A percentile compares a stretch with the other conserved stretches of the same genome.
Evolutionary conservation across 2,113 vertebrate species (phyloP).

Genomic region (Jaculus jaculus): DNA sequence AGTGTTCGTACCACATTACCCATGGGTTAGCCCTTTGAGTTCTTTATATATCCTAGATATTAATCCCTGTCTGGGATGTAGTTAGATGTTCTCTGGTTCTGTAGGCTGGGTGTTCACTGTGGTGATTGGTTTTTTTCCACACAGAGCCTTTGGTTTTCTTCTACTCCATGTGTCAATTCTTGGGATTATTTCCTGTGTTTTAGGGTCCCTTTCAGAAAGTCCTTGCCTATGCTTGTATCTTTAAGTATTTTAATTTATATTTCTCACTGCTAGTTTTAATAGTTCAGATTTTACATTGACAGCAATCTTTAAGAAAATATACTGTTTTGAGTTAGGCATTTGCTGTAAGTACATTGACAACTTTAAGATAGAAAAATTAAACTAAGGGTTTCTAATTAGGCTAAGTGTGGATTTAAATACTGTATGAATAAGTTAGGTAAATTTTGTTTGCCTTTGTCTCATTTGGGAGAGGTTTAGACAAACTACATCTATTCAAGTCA

Average conservation of each 20-base stretch:
- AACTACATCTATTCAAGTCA: neutral
- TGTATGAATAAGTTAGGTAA: neutral
- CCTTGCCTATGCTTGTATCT: no score
- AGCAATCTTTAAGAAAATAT: neutral
- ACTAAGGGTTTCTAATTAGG: slow-evolving; percentile 2
- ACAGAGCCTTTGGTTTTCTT: neutral
- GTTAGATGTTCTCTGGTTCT: neutral
- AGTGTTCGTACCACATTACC: no score
- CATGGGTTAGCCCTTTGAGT: no score
- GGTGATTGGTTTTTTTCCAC: neutral
- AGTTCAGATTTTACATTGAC: neutral
- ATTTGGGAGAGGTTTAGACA: neutral
- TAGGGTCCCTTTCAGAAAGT: neutral
- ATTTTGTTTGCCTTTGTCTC: neutral
- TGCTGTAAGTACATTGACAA: neutral
- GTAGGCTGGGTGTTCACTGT: neutral
- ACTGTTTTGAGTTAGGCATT: neutral
- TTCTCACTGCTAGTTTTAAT: neutral
- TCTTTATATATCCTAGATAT: neutral
- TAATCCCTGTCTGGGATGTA: neutral
- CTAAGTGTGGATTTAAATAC: neutral
- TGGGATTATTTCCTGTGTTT: neutral
- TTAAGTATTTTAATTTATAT: neutral
- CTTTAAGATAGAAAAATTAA: slow-evolving; percentile 44
- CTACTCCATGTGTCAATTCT: neutral